phyloP scores from a whole-genome alignment of 1,140 invertebrate genomes.

The Ladona fulva region DNA sequence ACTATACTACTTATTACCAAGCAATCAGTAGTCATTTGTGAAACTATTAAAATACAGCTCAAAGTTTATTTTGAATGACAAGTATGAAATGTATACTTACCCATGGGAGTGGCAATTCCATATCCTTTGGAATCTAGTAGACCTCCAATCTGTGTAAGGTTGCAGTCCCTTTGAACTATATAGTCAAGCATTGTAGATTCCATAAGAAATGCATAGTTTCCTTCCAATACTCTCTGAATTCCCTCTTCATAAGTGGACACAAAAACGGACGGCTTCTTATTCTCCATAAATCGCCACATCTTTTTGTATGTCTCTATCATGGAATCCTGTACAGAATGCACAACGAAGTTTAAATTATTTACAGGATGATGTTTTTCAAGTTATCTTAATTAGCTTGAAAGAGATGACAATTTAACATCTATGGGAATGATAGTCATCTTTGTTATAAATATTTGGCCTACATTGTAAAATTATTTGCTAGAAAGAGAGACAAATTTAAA shows the following conservation, averaged over 20 bases:
- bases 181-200: conserved; percentile 91
- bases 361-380: no score
- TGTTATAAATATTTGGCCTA: no score
- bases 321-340: conserved; percentile 47
- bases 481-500: no score
- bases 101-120: conserved; percentile 50
- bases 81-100: no score
- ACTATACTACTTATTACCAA: no score
- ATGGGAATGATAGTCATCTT: no score
- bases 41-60: no score
- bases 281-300: conserved; percentile 82
- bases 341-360: background rate
- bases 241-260: conserved; percentile 68
- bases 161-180: conserved; percentile 79
- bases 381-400: no score
- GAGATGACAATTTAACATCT: no score
- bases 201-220: conserved; percentile 88
- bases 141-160: conserved; percentile 88
- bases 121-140: conserved; percentile 77
- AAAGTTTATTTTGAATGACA: no score
- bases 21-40: no score
- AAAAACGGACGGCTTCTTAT: conserved; percentile 60
- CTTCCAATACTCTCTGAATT: conserved; percentile 60
- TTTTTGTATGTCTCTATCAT: conserved; percentile 76
- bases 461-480: no score